A percentile compares a stretch with the other conserved stretches of the same genome.
Conservation (phyloP, 1,140 invertebrate genomes). For the Bombus balteatus region DNA sequence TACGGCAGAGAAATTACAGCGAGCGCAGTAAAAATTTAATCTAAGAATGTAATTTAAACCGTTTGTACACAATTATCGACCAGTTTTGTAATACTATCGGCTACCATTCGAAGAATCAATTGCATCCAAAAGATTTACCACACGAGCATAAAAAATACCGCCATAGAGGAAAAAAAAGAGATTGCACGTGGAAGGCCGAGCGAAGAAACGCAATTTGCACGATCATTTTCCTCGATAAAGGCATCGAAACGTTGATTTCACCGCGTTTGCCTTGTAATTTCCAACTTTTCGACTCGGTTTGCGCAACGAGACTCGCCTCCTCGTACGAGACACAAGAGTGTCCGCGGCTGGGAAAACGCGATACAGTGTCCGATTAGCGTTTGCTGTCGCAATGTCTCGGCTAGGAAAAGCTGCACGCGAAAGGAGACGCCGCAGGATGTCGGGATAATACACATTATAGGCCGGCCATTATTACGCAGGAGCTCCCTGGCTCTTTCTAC, state of each 20-base stretch:
- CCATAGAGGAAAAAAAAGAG: not conserved
- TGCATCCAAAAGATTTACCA: not conserved
- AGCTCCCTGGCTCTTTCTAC: constrained; percentile 40
- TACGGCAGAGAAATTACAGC: no score
- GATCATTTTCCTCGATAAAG: not conserved
- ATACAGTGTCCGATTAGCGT: constrained; percentile 33
- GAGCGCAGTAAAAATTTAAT: no score
- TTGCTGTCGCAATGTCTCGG: constrained; percentile 52
- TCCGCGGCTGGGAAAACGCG: not conserved
- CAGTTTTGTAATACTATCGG: no score
- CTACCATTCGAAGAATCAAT: no score
- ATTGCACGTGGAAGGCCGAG: not conserved
- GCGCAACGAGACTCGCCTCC: constrained; percentile 1
- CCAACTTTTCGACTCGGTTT: constrained; percentile 5
- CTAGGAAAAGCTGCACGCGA: constrained; percentile 52
- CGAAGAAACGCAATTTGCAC: not conserved
- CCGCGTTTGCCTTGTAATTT: not conserved
- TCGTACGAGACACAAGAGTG: not conserved
- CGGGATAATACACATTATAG: constrained; percentile 68
- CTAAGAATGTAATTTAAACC: no score
- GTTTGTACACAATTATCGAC: no score
- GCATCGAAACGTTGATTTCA: not conserved
- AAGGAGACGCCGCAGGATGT: constrained; percentile 63
- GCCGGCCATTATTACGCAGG: constrained; percentile 61
- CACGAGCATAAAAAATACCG: not conserved